A percentile compares a stretch with the other conserved stretches of the same genome.
phyloP scores from a whole-genome alignment of 2,888 invertebrate genomes.

The Athalia circularis region DNA sequence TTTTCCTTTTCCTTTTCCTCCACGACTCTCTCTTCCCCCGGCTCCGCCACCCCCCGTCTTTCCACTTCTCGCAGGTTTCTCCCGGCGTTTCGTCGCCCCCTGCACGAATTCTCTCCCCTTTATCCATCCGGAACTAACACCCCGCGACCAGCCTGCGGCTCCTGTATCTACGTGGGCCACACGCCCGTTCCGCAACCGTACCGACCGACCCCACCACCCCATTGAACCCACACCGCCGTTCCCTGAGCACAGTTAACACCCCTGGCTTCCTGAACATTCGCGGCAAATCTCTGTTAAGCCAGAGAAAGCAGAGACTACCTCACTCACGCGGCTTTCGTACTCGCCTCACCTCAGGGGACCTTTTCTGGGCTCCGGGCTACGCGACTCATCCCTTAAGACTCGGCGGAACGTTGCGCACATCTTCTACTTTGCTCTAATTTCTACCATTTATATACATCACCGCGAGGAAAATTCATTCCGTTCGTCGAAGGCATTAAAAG shows the following conservation, averaged over 20 bases:
- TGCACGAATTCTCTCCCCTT: constrained; percentile 31
- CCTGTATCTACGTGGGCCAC: constrained; percentile 27
- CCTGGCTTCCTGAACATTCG: constrained; percentile 57
- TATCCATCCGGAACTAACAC: constrained; percentile 40
- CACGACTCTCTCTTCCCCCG: constrained; percentile 29
- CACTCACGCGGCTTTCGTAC: constrained; percentile 18
- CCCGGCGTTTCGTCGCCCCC: neutral
- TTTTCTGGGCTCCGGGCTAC: constrained; percentile 14
- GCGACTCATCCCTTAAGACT: constrained; percentile 23
- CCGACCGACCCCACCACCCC: no score
- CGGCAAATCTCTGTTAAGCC: constrained; percentile 59
- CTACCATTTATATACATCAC: neutral
- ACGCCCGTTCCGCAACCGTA: neutral
- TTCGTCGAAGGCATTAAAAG: no score
- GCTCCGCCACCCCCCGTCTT: constrained; percentile 38
- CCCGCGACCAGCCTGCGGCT: constrained; percentile 35
- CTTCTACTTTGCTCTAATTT: neutral
- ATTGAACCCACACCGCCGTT: constrained; percentile 6
- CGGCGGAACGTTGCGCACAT: neutral
- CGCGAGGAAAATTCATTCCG: neutral
- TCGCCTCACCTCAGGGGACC: constrained; percentile 23
- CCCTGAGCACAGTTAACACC: constrained; percentile 56
- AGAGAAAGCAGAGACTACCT: constrained; percentile 47
- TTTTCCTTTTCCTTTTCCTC: constrained; percentile 44
- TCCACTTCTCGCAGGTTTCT: constrained; percentile 15